Evolutionary conservation across 2,113 vertebrate species (phyloP).

Genomic region (Tonatia bakeri): DNA sequence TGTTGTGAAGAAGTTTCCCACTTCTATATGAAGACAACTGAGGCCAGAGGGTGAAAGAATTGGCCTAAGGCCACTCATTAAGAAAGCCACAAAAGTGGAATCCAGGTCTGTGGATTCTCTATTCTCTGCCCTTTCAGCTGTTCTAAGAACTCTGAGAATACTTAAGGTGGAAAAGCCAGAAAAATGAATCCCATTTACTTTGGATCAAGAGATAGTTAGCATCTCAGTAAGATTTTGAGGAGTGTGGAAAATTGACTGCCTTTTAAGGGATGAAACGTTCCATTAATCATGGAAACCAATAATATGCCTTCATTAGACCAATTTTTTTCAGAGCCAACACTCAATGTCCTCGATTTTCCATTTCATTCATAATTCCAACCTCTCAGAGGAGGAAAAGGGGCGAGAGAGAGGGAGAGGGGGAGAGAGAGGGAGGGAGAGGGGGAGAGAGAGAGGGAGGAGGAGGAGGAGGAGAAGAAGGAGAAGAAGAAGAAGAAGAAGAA

Average conservation of each 20-base stretch:
- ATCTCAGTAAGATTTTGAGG: slow-evolving; percentile 55
- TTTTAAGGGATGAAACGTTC: slow-evolving; percentile 62
- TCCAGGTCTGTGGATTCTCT: background rate
- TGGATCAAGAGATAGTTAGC: background rate
- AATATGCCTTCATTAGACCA: slow-evolving; percentile 66
- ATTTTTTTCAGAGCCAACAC: slow-evolving; percentile 62
- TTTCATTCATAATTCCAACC: slow-evolving; percentile 65
- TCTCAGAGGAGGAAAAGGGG: background rate
- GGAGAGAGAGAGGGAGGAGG: no score
- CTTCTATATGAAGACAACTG: background rate
- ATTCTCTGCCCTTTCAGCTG: background rate
- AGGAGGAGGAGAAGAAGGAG: no score
- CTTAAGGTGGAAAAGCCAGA: background rate
- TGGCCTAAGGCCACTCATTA: background rate
- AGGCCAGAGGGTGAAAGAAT: background rate
- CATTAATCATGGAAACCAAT: slow-evolving; percentile 75
- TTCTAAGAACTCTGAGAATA: background rate
- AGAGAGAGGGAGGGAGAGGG: rapidly evolving
- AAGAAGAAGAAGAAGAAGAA: no score
- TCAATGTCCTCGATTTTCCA: slow-evolving; percentile 70
- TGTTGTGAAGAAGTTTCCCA: background rate
- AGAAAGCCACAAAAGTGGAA: background rate
- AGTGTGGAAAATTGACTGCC: slow-evolving; percentile 69
- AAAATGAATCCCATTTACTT: slow-evolving; percentile 49
- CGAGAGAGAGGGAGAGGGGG: no score